phyloP scores from a whole-genome alignment of 2,888 invertebrate genomes.

The Neocrepidodera transversa region DNA sequence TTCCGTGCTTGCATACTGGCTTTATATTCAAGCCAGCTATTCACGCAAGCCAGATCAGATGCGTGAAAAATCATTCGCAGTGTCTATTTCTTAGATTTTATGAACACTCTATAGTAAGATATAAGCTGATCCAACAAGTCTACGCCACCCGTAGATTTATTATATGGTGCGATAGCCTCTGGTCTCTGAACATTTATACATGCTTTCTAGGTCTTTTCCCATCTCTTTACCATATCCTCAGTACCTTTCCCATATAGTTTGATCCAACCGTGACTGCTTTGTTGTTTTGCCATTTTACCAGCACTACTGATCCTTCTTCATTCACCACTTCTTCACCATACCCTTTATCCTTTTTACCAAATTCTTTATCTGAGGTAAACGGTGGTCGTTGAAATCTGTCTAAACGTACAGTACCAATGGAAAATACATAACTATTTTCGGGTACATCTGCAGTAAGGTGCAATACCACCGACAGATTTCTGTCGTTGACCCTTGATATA shows the following conservation, averaged over 20 bases:
- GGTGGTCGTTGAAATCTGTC: no score
- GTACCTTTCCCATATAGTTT: neutral
- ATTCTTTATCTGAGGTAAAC: no score
- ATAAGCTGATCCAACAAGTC: no score
- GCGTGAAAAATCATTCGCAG: conserved; percentile 1
- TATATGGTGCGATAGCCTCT: neutral
- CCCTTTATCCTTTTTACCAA: neutral
- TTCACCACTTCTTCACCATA: no score
- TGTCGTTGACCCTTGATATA: conserved; percentile 9
- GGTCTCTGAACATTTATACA: neutral
- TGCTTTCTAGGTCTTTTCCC: neutral
- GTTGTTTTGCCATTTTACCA: neutral
- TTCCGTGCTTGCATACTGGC: neutral
- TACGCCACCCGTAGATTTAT: no score
- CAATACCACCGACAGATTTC: neutral
- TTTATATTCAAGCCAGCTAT: neutral
- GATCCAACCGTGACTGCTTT: neutral
- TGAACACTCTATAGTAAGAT: no score
- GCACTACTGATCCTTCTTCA: no score
- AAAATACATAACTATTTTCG: no score
- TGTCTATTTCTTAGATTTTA: no score
- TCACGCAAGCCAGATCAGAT: neutral
- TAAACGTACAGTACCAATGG: no score
- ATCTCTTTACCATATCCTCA: no score
- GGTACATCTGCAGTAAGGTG: no score